Base-by-base conservation (phyloP, 1,140 invertebrate genomes). In the Metaphire vulgaris region DNA sequence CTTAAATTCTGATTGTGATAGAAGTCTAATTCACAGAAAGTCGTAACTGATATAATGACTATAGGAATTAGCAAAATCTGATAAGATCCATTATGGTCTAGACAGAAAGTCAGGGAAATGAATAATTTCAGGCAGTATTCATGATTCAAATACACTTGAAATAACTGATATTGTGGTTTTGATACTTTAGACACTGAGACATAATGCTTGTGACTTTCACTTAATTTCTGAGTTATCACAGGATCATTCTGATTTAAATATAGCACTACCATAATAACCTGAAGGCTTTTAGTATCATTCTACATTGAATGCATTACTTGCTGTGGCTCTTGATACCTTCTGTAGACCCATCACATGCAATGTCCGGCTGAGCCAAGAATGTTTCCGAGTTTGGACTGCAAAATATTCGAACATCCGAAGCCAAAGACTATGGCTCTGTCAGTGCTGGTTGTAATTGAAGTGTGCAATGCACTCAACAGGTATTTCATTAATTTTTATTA, bases 391-490 rank as follows among this genome's bases (percentile, higher is more conserved):
- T 79, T 86, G 33, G 83, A 86, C 79, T 86, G 86, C 76, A 78
- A 80, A 12, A 79, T 87, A n/a, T 86, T 86, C 76, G 79, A 80
- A 69, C 80, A 83, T 77, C 83, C 83, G 16, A 81, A 85, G 74
- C 85, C 86, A 34, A 85, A 85, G 83, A 85, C 85, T 30, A 86
- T 87, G 86, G 85, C 86, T 28, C 80, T 87, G 65, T 86, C 85
- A n/a, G 85, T 86, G 26, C 81, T 87, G 41, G 86, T 87, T 56
- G 80, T 84, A 78, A 86, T 87, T 78, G 86, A 87, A 78, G 86
- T 87, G 84, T 80, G 85, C 74, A 87, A 87, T 80, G 83, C 86
- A 41, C 81, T 86, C 56, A 87, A 87, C 83, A 87, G 86, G 86
- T 86, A 82, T 83, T 81, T 33, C 28, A 33, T 30, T 0, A 71